Evolutionary conservation across 2,888 invertebrate species (phyloP), one percentile per base, ranked within the genome.

Genomic region (Philopedon plagiatum): DNA sequence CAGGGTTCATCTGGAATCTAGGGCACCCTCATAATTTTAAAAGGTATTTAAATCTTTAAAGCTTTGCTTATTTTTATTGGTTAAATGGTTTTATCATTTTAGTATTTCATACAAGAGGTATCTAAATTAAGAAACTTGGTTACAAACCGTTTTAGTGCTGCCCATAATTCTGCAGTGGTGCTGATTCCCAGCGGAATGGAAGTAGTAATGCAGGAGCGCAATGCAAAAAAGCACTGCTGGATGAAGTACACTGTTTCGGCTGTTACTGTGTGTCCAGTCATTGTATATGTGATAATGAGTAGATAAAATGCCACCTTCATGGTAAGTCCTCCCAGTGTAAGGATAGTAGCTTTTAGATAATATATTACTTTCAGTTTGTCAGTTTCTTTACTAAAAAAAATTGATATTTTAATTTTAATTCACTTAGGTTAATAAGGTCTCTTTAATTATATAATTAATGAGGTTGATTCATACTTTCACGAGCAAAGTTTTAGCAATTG

Each of bases 371-470:
- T 78, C n/a, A 85, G 75, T 65, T 91, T 90, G 72, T 89, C 89
- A 73, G 93, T 89, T 87, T 93, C 93, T 75, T 89, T 89, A 76
- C 92, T 92, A 58, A 64, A 78, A 49, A n/a, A n/a, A n/a, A n/a
- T n/a, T n/a, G n/a, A n/a, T n/a, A n/a, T n/a, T n/a, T n/a, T n/a
- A n/a, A n/a, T n/a, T n/a, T n/a, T n/a, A n/a, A n/a, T n/a, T n/a
- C n/a, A n/a, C n/a, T n/a, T n/a, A n/a, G n/a, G n/a, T n/a, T n/a
- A n/a, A n/a, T n/a, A n/a, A n/a, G n/a, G n/a, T n/a, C n/a, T n/a
- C n/a, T n/a, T n/a, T n/a, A n/a, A n/a, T n/a, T n/a, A n/a, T n/a
- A n/a, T n/a, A n/a, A n/a, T n/a, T n/a, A n/a, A n/a, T n/a, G n/a
- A n/a, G n/a, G n/a, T n/a, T n/a, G n/a, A n/a, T n/a, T n/a, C n/a